Evolutionary conservation across 2,113 vertebrate genomes (phyloP), one percentile per base, ranked within the genome.

Genomic region (Centropus unirufus): DNA sequence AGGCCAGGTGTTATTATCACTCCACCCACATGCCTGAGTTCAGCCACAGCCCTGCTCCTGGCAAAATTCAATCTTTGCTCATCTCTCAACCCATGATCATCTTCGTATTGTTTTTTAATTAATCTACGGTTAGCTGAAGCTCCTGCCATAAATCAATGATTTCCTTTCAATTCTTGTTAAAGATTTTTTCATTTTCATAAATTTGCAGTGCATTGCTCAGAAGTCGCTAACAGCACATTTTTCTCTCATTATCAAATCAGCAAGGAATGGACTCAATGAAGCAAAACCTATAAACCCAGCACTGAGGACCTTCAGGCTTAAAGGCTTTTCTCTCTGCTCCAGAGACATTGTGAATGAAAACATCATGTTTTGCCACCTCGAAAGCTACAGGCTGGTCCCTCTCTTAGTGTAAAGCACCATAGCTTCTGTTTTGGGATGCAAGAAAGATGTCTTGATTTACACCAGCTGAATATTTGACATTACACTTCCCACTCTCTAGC

Each of bases 141-240:
- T 80, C 86, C 59, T 47, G 95, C 76, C 22, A 5, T 22, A 46
- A 67, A 94, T 94, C 94, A 97, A 96, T 97, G 69, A 92, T 95
- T 96, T 79, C 76, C 97, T 97, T 97, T 97, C 97, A 96, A 47
- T 89, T 51, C 95, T 75, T 49, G 47, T 97, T 97, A 97, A 97
- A 96, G 96, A 93, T 97, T 96, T 97, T 97, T 96, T 94, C 93
- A 70, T 87, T 91, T 84, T 83, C 89, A 70, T 64, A 93, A 92
- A 92, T 86, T 68, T 75, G 63, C 78, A 63, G 90, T 4, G 3
- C 4, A 1, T 78, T 94, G 95, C 90, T 93, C 61, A 9, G 5
- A 66, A 94, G 95, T 81, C 5, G 6, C 85, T 77, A 81, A 92
- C 55, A 93, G 88, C 73, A 82, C 84, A 88, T 18, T 95, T 88